phyloP scores from a whole-genome alignment of 2,888 invertebrate genomes.

The Eristalis arbustorum region DNA sequence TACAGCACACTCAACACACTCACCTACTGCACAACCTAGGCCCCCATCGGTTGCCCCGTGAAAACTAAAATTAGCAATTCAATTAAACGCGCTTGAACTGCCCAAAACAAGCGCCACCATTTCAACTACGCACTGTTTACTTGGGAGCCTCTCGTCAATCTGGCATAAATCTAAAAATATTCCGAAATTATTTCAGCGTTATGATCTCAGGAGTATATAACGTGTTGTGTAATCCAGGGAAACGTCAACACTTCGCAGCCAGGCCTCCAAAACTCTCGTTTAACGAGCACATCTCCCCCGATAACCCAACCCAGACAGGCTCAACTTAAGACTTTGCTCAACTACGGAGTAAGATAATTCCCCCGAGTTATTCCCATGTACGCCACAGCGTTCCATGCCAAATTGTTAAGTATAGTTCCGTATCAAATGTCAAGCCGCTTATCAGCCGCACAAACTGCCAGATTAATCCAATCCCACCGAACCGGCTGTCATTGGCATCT shows the following conservation, averaged over 20 bases:
- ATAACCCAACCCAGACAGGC: neutral
- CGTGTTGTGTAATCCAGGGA: neutral
- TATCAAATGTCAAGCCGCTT: slow-evolving; percentile 25
- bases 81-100: no score
- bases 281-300: neutral
- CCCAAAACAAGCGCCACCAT: neutral
- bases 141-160: no score
- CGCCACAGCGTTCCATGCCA: slow-evolving; percentile 2
- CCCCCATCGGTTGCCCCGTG: no score
- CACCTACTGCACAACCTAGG: no score
- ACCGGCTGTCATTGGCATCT: slow-evolving; percentile 1
- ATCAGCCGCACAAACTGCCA: slow-evolving; percentile 6
- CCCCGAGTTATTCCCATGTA: neutral
- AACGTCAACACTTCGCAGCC: neutral
- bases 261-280: slow-evolving; percentile 15
- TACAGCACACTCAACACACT: no score
- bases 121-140: neutral
- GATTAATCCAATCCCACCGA: slow-evolving; percentile 21
- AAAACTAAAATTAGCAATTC: no score
- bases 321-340: slow-evolving; percentile 12
- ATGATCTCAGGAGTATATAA: neutral
- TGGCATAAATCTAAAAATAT: no score
- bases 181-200: no score
- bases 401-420: slow-evolving; percentile 32
- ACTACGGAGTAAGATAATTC: neutral